phyloP scores from a whole-genome alignment of 1,140 invertebrate species.

The Theocolax elegans region DNA sequence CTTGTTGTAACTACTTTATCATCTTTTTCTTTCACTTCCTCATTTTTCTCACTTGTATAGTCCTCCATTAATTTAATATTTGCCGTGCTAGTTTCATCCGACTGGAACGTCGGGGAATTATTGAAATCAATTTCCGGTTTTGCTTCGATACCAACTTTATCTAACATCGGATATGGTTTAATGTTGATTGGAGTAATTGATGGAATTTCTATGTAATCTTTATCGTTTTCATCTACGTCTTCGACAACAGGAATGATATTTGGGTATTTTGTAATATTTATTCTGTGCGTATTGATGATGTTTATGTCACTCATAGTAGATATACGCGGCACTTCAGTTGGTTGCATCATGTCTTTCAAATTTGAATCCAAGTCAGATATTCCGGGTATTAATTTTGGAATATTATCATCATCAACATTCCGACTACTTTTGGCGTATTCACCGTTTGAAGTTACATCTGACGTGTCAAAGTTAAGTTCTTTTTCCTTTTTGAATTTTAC shows the following conservation, averaged over 20 bases:
- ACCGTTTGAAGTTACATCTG: neutral
- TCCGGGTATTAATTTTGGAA: conserved; percentile 23
- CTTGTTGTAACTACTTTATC: neutral
- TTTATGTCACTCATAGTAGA: neutral
- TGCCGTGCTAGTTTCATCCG: conserved; percentile 2
- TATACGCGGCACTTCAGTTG: conserved; percentile 10
- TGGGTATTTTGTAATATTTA: conserved; percentile 51
- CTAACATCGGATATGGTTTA: neutral
- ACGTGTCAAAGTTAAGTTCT: conserved; percentile 46
- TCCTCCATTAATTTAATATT: neutral
- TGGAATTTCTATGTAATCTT: conserved; percentile 37
- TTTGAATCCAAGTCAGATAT: conserved; percentile 5
- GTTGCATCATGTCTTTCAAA: neutral
- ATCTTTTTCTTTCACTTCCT: neutral
- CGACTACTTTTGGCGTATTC: conserved; percentile 3
- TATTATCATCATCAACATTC: conserved; percentile 21
- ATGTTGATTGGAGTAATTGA: neutral
- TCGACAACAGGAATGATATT: conserved; percentile 62
- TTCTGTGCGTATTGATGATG: neutral
- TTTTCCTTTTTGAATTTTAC: conserved; percentile 52
- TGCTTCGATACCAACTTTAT: conserved; percentile 36
- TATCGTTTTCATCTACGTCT: conserved; percentile 50
- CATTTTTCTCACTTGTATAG: neutral
- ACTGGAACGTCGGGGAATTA: neutral
- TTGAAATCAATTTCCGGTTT: neutral